Evolutionary conservation across 2,888 invertebrate species (phyloP), one percentile per base, ranked within the genome.

Genomic region (Athripsodes cinereus): DNA sequence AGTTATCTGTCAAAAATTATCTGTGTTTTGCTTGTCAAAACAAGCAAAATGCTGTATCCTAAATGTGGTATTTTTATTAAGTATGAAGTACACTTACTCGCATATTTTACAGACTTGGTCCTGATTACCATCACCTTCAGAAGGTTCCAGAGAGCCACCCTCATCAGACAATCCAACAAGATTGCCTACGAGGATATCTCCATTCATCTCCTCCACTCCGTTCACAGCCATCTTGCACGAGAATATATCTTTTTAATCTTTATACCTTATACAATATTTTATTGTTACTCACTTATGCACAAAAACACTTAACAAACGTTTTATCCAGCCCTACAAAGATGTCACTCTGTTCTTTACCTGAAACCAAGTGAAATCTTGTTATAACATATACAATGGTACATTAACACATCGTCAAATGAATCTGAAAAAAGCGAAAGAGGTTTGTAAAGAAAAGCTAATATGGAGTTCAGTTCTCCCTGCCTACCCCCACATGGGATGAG

Each of bases 61-160:
- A n/a, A n/a, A n/a, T n/a, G n/a, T n/a, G n/a, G n/a, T n/a, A n/a
- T n/a, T n/a, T n/a, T n/a, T n/a, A n/a, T n/a, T n/a, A n/a, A n/a
- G 26, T 6, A 26, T 26, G 3, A 26, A 26, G 26, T 22, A 52
- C 6, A 78, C 81, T 80, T 68, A 84, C 84, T 81, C 81, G 83
- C 84, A 85, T 67, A 84, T 78, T 71, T 80, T 82, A 74, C 84
- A 85, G 69, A 79, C 80, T 72, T 82, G 82, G 66, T 84, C 81
- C 69, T 79, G 76, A 66, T 75, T 77, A 35, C 76, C 77, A 71
- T 70, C 77, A 21, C 51, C 54, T 67, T 78, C 76, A 54, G 70
- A 67, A 64, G 78, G 73, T 69, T 79, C 79, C 68, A 79, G 69
- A 65, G 78, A 76, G 62, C 78, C 78, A 11, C 62, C 64, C 65